These are phyloP conservation scores for Drosophila asahinai DNA, from an alignment of 1,140 invertebrate genomes.

Conservation along the genomic window DNA sequence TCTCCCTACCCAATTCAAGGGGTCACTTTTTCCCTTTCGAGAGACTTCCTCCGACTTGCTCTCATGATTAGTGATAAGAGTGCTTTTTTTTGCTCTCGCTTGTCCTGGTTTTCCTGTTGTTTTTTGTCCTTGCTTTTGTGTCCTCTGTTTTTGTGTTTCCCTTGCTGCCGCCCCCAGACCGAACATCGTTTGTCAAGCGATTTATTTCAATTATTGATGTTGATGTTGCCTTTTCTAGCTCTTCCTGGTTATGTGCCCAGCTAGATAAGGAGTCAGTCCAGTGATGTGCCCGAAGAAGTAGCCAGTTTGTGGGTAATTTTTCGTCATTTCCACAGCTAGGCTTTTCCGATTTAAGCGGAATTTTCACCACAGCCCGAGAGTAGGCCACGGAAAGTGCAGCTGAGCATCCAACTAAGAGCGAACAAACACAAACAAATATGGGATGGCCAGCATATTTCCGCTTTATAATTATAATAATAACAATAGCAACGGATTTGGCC, in stretches of 20 bases:
- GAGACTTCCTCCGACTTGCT: conserved; percentile 15
- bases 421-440: conserved; percentile 5
- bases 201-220: conserved; percentile 80
- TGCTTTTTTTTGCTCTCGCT: conserved; percentile 26
- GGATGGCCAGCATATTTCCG: conserved; percentile 49
- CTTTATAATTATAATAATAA: conserved; percentile 56
- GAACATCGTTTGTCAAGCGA: conserved; percentile 72
- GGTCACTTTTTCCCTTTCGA: conserved; percentile 6
- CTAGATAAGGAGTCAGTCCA: conserved; percentile 27
- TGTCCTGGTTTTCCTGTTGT: conserved; percentile 21
- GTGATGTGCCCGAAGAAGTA: conserved; percentile 18
- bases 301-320: conserved; percentile 25
- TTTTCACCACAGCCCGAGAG: conserved; percentile 25
- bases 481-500: conserved; percentile 46
- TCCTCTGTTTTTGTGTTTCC: conserved; percentile 38
- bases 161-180: conserved; percentile 16
- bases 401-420: not conserved
- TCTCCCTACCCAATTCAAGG: not conserved
- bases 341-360: not conserved
- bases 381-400: conserved; percentile 16
- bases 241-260: conserved; percentile 13
- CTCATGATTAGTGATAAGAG: conserved; percentile 74
- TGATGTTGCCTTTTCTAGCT: conserved; percentile 26
- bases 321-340: conserved; percentile 5
- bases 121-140: conserved; percentile 25